These are phyloP conservation scores for Pangasius larnaudii DNA, from an alignment of 2,797 vertebrate genomes.

Conservation along the genomic window DNA sequence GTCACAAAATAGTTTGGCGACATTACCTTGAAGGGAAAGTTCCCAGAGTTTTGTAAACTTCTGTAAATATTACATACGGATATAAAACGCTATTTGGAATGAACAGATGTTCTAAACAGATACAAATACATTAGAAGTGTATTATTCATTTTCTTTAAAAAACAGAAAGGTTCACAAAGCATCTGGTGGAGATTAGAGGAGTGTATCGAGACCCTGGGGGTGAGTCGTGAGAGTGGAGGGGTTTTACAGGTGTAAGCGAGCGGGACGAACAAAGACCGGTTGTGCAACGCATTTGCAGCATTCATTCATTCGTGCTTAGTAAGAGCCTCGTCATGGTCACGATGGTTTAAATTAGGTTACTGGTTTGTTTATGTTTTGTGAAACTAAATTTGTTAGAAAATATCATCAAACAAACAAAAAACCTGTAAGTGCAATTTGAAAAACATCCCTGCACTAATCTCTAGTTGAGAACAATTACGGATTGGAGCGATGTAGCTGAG, in stretches of 20 bases:
- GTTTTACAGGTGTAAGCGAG: background rate
- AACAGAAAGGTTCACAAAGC: background rate
- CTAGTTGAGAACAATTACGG: background rate
- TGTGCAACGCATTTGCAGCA: background rate
- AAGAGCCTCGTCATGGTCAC: background rate
- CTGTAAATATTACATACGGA: too few species aligned
- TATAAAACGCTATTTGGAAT: too few species aligned
- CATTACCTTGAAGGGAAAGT: background rate
- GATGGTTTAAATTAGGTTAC: background rate
- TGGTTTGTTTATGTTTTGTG: background rate
- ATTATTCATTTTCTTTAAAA: background rate
- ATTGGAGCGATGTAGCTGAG: background rate
- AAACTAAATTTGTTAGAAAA: background rate
- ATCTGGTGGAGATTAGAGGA: background rate
- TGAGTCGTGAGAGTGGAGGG: background rate
- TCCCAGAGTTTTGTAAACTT: background rate
- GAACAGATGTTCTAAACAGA: background rate
- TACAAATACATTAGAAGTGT: background rate
- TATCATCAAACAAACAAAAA: background rate
- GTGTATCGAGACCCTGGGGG: background rate
- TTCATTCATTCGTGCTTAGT: background rate
- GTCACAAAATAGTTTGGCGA: constrained; percentile 22
- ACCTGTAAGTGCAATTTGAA: background rate
- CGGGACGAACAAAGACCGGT: background rate
- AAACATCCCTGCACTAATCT: background rate